Base-by-base conservation (phyloP, 2,113 vertebrate species). In the Grammomys surdaster region DNA sequence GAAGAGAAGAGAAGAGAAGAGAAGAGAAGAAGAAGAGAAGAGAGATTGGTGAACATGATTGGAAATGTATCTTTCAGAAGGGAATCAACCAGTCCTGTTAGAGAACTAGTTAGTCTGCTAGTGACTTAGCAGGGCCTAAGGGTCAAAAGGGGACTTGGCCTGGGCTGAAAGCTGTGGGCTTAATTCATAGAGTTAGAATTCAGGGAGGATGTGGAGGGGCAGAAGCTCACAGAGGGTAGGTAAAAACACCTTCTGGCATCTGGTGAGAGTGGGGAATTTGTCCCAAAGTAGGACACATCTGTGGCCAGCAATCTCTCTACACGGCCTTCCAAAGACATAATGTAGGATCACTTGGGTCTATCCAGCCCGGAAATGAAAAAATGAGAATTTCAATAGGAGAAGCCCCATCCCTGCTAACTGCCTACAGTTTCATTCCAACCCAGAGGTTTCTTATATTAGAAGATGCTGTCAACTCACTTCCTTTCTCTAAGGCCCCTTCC, bases 151-250 rank as follows among this genome's bases (percentile, higher is more conserved):
- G 20, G 16, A 12, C 48, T 54, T 54, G 43, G 13, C 28, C 65
- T 43, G 1, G n/a, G 43, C 0, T 73, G 22, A 73, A 28, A 85
- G 58, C 90, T 58, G 1, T 11, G 56, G 16, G 33, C 75, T 31
- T 20, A 28, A 46, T 40, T 72, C 88, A 76, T 31, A 87, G 73
- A 54, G 77, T n/a, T 19, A 84, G 51, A 70, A 2, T 24, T 28
- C 22, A 12, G 11, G 11, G 0, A 6, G 7, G 13, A 24, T 26
- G 1, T 40, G 6, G 16, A 20, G 14, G 12, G 2, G 16, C 20
- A 12, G 43, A 4, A 26, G 31, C 24, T 8, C 12, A 86, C 54
- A 70, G 69, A 63, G 6, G 4, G 20, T 20, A 19, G 7, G 22
- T 40, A n/a, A 89, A 63, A 36, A 69, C 13, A 46, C 19, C 75